These are phyloP conservation scores for Oophaga sylvatica DNA, from an alignment of 2,797 vertebrate species.

Conservation along the genomic window DNA sequence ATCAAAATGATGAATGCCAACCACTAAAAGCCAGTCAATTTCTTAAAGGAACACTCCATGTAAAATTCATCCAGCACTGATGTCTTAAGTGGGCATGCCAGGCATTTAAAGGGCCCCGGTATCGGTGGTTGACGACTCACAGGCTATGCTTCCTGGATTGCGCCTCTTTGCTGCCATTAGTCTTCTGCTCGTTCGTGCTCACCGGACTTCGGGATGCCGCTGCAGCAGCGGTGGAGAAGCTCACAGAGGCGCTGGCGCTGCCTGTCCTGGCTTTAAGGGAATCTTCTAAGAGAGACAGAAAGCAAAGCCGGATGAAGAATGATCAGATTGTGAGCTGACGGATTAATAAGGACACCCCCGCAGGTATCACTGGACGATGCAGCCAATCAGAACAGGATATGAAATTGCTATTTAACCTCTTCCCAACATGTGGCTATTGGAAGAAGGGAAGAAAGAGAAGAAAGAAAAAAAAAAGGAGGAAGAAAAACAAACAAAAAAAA, in stretches of 20 bases:
- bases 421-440: too few relatives aligned
- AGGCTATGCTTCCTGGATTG: slow-evolving; percentile 85
- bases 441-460: too few relatives aligned
- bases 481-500: too few relatives aligned
- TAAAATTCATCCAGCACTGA: background rate
- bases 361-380: too few relatives aligned
- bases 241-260: slow-evolving; percentile 64
- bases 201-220: slow-evolving; percentile 67
- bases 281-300: slow-evolving; percentile 77
- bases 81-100: background rate
- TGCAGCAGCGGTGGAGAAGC: slow-evolving; percentile 66
- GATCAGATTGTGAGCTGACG: too few relatives aligned
- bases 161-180: slow-evolving; percentile 79
- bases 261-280: slow-evolving; percentile 74
- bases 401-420: too few relatives aligned
- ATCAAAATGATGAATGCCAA: too few relatives aligned
- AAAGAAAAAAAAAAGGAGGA: too few relatives aligned
- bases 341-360: too few relatives aligned
- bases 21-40: too few relatives aligned
- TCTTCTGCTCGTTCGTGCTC: slow-evolving; percentile 76
- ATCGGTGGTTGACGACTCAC: slow-evolving; percentile 73
- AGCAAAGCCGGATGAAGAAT: background rate
- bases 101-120: background rate
- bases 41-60: background rate
- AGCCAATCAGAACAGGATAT: too few relatives aligned